Conservation (phyloP, 2,797 vertebrate species). For the Chaunax sp. region DNA sequence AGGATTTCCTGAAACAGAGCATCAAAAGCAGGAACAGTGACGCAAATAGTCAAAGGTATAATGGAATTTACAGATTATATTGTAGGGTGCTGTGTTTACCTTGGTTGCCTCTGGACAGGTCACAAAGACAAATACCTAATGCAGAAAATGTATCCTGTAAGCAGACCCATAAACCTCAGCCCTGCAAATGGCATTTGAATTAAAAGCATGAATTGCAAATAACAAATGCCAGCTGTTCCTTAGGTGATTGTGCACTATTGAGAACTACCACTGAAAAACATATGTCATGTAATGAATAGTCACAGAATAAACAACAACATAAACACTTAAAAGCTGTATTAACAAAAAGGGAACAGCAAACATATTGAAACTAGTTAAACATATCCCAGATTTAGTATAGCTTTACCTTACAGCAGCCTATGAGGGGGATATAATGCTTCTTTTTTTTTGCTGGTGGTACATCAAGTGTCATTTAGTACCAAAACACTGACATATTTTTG, state of each 20-base stretch:
- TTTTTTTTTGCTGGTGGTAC: neutral
- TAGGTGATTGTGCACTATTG: neutral
- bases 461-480: neutral
- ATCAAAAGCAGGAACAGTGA: too few species aligned
- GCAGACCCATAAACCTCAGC: constrained; percentile 86
- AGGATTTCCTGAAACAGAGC: constrained; percentile 85
- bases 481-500: neutral
- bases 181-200: constrained; percentile 72
- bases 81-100: constrained; percentile 73
- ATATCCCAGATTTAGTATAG: too few species aligned
- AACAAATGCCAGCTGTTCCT: neutral
- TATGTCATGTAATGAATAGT: neutral
- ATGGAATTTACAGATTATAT: neutral
- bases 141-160: constrained; percentile 82
- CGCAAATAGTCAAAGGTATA: too few species aligned
- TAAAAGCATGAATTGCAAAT: neutral
- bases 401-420: neutral
- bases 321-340: too few species aligned
- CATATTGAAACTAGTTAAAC: too few species aligned
- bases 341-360: too few species aligned
- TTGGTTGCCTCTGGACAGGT: constrained; percentile 89
- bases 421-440: neutral
- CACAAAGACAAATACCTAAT: constrained; percentile 75
- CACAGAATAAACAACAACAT: too few species aligned
- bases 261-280: neutral